Conservation (phyloP, 2,113 vertebrate genomes). For the Dendropsophus ebraccatus region DNA sequence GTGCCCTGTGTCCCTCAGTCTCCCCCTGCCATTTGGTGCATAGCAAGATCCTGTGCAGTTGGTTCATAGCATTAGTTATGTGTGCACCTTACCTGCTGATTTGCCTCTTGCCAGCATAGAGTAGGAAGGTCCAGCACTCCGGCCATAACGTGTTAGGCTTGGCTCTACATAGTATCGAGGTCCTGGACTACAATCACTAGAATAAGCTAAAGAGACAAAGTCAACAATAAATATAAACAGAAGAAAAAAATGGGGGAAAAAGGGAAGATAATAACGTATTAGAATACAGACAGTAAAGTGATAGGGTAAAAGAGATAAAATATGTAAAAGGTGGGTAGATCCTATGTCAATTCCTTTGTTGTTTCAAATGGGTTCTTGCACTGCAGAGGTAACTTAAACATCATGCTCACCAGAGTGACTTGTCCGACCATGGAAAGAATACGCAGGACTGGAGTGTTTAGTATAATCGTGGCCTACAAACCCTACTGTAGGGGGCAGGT, state of each 20-base stretch:
- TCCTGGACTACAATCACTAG: slow-evolving; percentile 81
- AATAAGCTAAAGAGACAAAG: slow-evolving; percentile 69
- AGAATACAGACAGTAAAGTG: not conserved
- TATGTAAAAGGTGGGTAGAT: not conserved
- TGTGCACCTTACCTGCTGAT: slow-evolving; percentile 57
- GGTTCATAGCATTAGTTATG: not conserved
- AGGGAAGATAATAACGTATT: too few relatives aligned
- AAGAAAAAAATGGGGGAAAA: not conserved
- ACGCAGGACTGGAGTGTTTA: slow-evolving; percentile 75
- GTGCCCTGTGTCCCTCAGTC: too few relatives aligned
- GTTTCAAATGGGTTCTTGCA: not conserved
- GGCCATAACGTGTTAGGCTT: slow-evolving; percentile 83
- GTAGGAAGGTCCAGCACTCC: slow-evolving; percentile 78
- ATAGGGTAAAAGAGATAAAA: not conserved
- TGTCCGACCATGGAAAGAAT: slow-evolving; percentile 74
- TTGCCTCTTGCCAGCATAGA: slow-evolving; percentile 80
- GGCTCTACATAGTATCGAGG: slow-evolving; percentile 81
- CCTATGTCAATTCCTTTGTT: not conserved
- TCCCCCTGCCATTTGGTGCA: too few relatives aligned
- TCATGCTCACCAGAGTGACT: slow-evolving; percentile 71
- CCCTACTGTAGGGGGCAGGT: slow-evolving; percentile 78
- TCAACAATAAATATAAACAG: not conserved
- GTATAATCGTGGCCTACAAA: slow-evolving; percentile 80
- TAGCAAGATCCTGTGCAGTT: too few relatives aligned
- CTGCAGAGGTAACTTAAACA: too few relatives aligned